Evolutionary conservation across 2,888 invertebrate genomes (phyloP).

Genomic region (Zhengitettix transpicula): DNA sequence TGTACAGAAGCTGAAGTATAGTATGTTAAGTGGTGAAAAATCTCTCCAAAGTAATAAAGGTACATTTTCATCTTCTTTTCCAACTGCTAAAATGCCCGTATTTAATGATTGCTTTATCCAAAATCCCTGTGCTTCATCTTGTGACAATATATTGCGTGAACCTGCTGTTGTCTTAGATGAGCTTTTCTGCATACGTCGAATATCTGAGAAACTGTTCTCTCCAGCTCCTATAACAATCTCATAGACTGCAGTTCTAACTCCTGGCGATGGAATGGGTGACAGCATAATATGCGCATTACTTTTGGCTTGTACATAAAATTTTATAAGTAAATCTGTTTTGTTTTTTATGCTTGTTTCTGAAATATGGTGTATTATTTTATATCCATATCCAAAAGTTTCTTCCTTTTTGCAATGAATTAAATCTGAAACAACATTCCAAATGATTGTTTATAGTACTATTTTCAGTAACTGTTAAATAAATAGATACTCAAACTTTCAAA

Average conservation of each 20-base stretch:
- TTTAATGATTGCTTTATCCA: slow-evolving; percentile 44
- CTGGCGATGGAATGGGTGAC: slow-evolving; percentile 32
- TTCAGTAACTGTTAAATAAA: too few species aligned
- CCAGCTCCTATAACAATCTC: slow-evolving; percentile 57
- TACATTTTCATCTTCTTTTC: slow-evolving; percentile 39
- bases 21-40: slow-evolving; percentile 37
- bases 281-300: slow-evolving; percentile 55
- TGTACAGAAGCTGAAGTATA: slow-evolving; percentile 49
- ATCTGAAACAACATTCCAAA: background rate
- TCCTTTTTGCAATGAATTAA: background rate
- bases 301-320: slow-evolving; percentile 46
- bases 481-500: too few species aligned
- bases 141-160: slow-evolving; percentile 31
- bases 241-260: slow-evolving; percentile 38
- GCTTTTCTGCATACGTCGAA: slow-evolving; percentile 39
- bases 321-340: background rate
- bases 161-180: slow-evolving; percentile 37
- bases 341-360: background rate
- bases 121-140: slow-evolving; percentile 43
- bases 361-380: slow-evolving; percentile 6
- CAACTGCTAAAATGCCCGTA: slow-evolving; percentile 39
- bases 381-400: slow-evolving; percentile 7
- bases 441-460: too few species aligned
- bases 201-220: slow-evolving; percentile 49
- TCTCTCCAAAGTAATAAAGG: slow-evolving; percentile 44